Base-by-base conservation (phyloP, 2,797 vertebrate species). In the Toxotes lorentzi region DNA sequence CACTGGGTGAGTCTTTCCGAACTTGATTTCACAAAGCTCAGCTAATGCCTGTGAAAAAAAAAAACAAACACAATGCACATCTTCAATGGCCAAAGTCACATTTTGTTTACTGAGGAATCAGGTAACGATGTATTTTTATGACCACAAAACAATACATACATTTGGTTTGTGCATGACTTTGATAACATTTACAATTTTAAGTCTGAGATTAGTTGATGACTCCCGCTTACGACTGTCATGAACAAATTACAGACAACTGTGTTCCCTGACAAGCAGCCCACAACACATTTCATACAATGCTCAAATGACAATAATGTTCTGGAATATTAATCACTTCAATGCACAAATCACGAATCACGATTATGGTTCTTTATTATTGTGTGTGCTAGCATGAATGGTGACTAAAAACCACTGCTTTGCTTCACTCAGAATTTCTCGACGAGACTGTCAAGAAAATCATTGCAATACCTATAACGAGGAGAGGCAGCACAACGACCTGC, bases 1-100 rank as follows among this genome's bases (percentile, higher is more conserved):
- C 89, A 99, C 89, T 0, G 98, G 98, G 75, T 99, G 98, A 30
- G 96, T 97, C 93, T 99, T 99, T 90, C 97, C 98, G 76, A 97
- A 99, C 90, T 99, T 99, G 84, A 99, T 98, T 96, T 99, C 98
- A 95, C 97, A 99, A 67, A 99, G 96, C 83, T 99, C 98, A 56
- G 97, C 96, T 94, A 99, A 95, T 91, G 98, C 98, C 98, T 99
- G 88, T 3, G 27, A 30, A 30, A 30, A n/a, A n/a, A 88, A 88
- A 79, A 64, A 88, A 78, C 48, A 60, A 90, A 13, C 1, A 77
- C 0, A 57, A 54, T 50, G 13, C 10, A 40, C 38, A 47, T 57
- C 14, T 51, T 47, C 5, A 34, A 5, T 24, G 3, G 5, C 41
- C 1, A 16, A 65, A 40, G 0, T 47, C 5, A 27, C 4, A 0